Evolutionary conservation across 2,797 vertebrate species (phyloP).

Genomic region (Graptemys geographica): DNA sequence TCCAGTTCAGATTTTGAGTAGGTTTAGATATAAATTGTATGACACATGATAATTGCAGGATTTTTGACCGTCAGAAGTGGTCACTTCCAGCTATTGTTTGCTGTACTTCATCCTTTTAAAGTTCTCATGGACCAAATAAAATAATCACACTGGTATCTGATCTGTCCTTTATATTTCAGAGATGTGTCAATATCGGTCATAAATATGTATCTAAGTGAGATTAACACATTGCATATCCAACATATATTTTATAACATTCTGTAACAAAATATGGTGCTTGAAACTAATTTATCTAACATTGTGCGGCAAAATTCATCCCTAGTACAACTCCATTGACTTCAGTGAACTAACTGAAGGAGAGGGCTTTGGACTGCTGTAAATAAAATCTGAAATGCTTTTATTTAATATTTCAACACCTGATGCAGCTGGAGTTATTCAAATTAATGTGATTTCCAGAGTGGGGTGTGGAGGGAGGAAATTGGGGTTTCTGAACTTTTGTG

Average conservation of each 20-base stretch:
- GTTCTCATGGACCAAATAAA: not conserved
- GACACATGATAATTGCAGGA: not conserved
- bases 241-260: not conserved
- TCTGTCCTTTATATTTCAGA: not conserved
- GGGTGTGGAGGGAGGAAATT: not conserved
- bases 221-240: not conserved
- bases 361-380: not conserved
- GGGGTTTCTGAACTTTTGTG: not conserved
- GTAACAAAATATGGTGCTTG: not conserved
- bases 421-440: not conserved
- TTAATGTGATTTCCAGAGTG: not conserved
- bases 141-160: not conserved
- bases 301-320: not conserved
- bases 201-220: not conserved
- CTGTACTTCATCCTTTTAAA: not conserved
- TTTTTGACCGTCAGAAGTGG: not conserved
- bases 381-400: not conserved
- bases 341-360: not conserved
- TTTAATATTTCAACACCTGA: not conserved
- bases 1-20: not conserved
- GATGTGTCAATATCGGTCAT: not conserved
- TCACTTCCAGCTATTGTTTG: not conserved
- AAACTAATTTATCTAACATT: conserved; percentile 21
- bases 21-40: not conserved
- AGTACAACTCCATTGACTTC: not conserved